A percentile compares a stretch with the other conserved stretches of the same genome.
Conservation (phyloP, 2,797 vertebrate genomes). For the Ptychobarbus kaznakovi region DNA sequence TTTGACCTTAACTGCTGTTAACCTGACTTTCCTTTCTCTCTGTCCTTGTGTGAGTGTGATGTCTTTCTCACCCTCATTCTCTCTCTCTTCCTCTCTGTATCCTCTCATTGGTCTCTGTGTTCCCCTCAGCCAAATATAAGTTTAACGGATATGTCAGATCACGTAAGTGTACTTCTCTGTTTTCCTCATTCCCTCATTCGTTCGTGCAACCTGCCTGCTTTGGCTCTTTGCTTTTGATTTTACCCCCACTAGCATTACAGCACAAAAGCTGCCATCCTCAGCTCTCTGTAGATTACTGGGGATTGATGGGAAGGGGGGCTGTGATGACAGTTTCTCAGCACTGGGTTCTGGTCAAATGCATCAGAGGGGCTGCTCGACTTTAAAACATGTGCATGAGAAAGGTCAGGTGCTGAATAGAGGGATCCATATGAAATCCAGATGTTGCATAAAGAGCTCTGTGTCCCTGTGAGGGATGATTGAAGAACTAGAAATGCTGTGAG, state of each 20-base stretch:
- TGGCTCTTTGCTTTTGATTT: conserved; percentile 63
- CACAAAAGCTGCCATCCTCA: conserved; percentile 67
- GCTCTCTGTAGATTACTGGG: conserved; percentile 52
- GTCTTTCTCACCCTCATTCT: conserved; percentile 70
- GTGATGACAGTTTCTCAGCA: conserved; percentile 53
- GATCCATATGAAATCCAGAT: conserved; percentile 58
- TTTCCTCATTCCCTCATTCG: conserved; percentile 56
- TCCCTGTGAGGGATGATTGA: conserved; percentile 55
- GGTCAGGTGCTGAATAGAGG: conserved; percentile 46
- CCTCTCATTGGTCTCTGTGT: conserved; percentile 84
- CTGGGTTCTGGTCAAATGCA: conserved; percentile 48
- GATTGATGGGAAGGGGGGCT: conserved; percentile 50
- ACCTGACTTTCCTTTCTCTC: conserved; percentile 55
- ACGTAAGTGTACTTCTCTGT: conserved; percentile 79
- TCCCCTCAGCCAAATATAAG: conserved; percentile 87
- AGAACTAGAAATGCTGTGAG: conserved; percentile 52
- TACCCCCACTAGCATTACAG: conserved; percentile 61
- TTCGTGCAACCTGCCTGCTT: conserved; percentile 55
- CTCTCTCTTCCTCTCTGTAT: conserved; percentile 75
- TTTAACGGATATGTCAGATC: conserved; percentile 88
- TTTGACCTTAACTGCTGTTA: conserved; percentile 47
- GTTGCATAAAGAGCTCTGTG: conserved; percentile 50
- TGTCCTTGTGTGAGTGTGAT: conserved; percentile 59
- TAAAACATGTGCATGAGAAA: conserved; percentile 54
- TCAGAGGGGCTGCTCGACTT: conserved; percentile 51